Percentiles rank a stretch among this genome's conserved stretches.
These are phyloP conservation scores for Palythoa grandis DNA, from an alignment of 92 coral and sea anemone genomes.

Conservation along the genomic window DNA sequence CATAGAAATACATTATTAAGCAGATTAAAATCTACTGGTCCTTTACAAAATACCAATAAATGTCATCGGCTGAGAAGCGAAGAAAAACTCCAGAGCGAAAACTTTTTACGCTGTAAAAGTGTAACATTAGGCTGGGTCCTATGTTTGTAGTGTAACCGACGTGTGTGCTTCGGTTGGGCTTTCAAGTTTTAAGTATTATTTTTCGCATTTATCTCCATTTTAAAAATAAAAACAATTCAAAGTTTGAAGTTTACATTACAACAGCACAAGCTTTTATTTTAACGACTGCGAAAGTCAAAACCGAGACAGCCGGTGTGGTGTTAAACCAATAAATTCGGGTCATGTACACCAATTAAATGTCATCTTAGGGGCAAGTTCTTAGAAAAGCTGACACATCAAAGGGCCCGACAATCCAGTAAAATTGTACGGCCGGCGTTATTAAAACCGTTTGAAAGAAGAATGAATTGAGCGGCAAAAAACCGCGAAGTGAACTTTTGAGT, in stretches of 20 bases:
- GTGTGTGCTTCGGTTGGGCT: background rate
- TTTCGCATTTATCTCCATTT: too few species aligned
- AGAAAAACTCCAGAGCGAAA: background rate
- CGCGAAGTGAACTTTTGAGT: conserved; percentile 14
- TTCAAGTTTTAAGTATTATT: background rate
- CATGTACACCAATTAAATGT: conserved; percentile 44
- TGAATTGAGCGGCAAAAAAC: conserved; percentile 26
- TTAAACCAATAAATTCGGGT: conserved; percentile 45
- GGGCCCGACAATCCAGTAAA: conserved; percentile 31
- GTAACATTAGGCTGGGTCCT: too few species aligned
- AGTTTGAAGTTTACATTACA: conserved; percentile 43
- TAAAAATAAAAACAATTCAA: conserved; percentile 7
- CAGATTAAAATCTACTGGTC: conserved; percentile 3
- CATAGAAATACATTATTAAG: conserved; percentile 11
- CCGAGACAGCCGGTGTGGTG: conserved; percentile 39
- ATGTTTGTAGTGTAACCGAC: too few species aligned
- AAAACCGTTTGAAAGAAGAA: conserved; percentile 39
- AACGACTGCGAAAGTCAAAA: conserved; percentile 7
- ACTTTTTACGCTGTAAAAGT: background rate
- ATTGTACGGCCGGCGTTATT: conserved; percentile 38
- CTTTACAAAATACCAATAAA: background rate
- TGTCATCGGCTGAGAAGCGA: conserved; percentile 11
- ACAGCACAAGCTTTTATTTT: conserved; percentile 29
- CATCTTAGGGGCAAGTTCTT: conserved; percentile 36
- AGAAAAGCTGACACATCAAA: conserved; percentile 40